Evolutionary conservation across 2,888 invertebrate genomes (phyloP).

Genomic region (Lasius platythorax): DNA sequence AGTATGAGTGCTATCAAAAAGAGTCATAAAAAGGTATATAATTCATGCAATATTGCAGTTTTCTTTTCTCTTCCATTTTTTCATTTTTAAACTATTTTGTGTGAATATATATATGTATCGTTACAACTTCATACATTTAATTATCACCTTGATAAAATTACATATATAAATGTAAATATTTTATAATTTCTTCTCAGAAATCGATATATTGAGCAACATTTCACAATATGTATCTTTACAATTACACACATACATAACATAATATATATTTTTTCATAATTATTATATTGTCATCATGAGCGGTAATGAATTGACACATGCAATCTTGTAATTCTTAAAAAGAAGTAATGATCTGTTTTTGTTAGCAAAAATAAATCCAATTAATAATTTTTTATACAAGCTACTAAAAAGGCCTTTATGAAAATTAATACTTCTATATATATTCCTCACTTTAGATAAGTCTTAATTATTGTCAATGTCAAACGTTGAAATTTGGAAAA

Average conservation of each 20-base stretch:
- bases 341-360: not conserved
- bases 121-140: not conserved
- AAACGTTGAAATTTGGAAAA: not conserved
- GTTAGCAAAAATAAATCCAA: not conserved
- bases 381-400: not conserved
- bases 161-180: not conserved
- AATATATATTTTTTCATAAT: not conserved
- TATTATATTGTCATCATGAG: not conserved
- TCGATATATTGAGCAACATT: not conserved
- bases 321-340: not conserved
- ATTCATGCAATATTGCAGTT: conserved; percentile 9
- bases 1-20: conserved; percentile 83
- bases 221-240: not conserved
- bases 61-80: not conserved
- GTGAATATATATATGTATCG: not conserved
- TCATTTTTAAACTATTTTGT: not conserved
- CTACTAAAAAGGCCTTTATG: not conserved
- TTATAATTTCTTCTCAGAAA: not conserved
- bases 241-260: not conserved
- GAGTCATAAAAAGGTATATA: conserved; percentile 82
- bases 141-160: not conserved
- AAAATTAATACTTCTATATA: not conserved
- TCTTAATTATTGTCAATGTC: no score
- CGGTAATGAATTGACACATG: not conserved
- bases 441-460: not conserved